Evolutionary conservation across 1,140 invertebrate genomes (phyloP).

Genomic region (Lordiphosa mommai): DNA sequence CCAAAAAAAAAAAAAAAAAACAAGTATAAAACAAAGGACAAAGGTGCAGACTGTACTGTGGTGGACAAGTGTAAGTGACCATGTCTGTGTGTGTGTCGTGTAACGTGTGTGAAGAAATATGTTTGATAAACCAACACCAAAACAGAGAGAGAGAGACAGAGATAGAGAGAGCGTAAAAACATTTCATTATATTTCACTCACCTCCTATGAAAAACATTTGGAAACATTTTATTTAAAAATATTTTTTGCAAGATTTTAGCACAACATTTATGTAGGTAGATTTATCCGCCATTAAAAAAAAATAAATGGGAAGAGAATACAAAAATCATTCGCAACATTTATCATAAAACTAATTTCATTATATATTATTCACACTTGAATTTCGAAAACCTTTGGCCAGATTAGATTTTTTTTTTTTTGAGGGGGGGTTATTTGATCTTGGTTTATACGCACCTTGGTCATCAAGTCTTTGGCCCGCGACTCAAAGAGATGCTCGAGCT

Average conservation of each 20-base stretch:
- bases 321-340: constrained; percentile 63
- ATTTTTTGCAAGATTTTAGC: constrained; percentile 41
- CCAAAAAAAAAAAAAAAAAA: constrained; percentile 15
- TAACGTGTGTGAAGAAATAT: not conserved
- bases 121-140: constrained; percentile 50
- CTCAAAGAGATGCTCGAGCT: constrained; percentile 98
- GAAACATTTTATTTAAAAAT: constrained; percentile 29
- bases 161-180: constrained; percentile 31
- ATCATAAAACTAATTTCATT: constrained; percentile 20
- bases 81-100: constrained; percentile 11
- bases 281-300: constrained; percentile 52
- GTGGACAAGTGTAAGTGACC: constrained; percentile 15
- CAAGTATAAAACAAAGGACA: constrained; percentile 13
- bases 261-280: constrained; percentile 60
- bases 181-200: constrained; percentile 59
- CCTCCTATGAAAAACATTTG: constrained; percentile 62
- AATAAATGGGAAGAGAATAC: constrained; percentile 54
- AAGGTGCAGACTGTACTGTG: constrained; percentile 26
- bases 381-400: constrained; percentile 43
- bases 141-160: constrained; percentile 26
- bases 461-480: constrained; percentile 97
- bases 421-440: constrained; percentile 11
- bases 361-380: constrained; percentile 52
- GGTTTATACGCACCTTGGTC: constrained; percentile 86
- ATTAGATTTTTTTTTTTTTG: not conserved